Conservation (phyloP, 2,113 vertebrate species). For the Shinisaurus crocodilurus region DNA sequence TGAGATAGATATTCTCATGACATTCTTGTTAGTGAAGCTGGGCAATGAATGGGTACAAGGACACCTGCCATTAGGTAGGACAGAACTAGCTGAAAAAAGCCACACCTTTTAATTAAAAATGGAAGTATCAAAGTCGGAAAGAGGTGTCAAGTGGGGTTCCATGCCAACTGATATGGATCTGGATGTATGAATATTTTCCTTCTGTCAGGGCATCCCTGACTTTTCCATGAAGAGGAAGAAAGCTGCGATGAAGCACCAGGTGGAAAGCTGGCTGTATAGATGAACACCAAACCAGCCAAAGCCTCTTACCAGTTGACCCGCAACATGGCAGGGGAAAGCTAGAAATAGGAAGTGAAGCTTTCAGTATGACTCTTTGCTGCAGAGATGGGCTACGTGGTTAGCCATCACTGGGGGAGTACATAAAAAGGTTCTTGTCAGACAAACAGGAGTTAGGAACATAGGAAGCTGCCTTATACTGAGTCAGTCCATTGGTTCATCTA, state of each 20-base stretch:
- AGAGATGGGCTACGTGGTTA: background rate
- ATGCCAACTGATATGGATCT: too few species aligned
- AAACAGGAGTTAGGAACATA: too few species aligned
- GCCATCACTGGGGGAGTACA: background rate
- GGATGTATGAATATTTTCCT: too few species aligned
- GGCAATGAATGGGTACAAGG: background rate
- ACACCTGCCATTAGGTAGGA: background rate
- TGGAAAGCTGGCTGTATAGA: background rate
- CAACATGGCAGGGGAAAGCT: background rate
- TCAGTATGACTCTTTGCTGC: background rate
- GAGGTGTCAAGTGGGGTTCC: too few species aligned
- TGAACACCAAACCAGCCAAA: background rate
- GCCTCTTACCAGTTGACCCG: background rate
- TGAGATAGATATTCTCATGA: background rate
- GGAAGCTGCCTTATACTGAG: too few species aligned
- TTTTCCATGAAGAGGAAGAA: too few species aligned
- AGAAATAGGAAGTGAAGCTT: background rate
- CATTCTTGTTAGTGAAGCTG: background rate
- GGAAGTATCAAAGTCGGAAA: background rate
- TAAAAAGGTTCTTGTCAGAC: background rate
- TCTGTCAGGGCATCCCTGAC: too few species aligned
- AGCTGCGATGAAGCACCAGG: too few species aligned
- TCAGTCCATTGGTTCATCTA: too few species aligned
- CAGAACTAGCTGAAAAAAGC: background rate
- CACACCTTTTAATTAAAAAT: background rate